phyloP scores from a whole-genome alignment of 1,140 invertebrate species.

The Venustaconcha ellipsiformis region DNA sequence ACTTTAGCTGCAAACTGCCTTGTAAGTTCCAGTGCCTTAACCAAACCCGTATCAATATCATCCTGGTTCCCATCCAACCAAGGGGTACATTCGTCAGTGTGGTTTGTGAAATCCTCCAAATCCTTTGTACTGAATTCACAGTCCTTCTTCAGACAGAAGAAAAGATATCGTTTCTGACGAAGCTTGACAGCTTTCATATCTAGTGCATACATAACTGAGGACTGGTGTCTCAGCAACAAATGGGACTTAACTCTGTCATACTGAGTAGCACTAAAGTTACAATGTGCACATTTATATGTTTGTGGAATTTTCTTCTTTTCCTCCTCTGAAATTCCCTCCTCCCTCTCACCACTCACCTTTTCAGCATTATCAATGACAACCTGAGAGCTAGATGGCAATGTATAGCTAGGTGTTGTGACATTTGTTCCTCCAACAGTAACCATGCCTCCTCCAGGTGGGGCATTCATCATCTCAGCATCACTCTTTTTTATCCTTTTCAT shows the following conservation, averaged over 20 bases:
- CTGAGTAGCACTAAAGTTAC: slow-evolving; percentile 44
- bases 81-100: slow-evolving; percentile 54
- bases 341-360: slow-evolving; percentile 9
- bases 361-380: slow-evolving; percentile 32
- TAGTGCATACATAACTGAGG: slow-evolving; percentile 48
- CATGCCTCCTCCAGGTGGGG: slow-evolving; percentile 6
- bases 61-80: slow-evolving; percentile 42
- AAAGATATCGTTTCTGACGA: slow-evolving; percentile 48
- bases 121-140: slow-evolving; percentile 56
- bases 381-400: neutral
- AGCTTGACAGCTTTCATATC: slow-evolving; percentile 50
- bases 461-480: slow-evolving; percentile 33
- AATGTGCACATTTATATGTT: slow-evolving; percentile 57
- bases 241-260: slow-evolving; percentile 33
- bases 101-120: slow-evolving; percentile 43
- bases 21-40: slow-evolving; percentile 53
- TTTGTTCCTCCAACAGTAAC: neutral
- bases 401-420: slow-evolving; percentile 1
- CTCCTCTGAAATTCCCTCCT: slow-evolving; percentile 37
- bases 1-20: slow-evolving; percentile 42
- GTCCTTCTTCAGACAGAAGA: slow-evolving; percentile 54
- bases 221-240: slow-evolving; percentile 43
- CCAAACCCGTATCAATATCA: slow-evolving; percentile 35
- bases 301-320: slow-evolving; percentile 39
- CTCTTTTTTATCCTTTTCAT: slow-evolving; percentile 41